A percentile compares a stretch with the other conserved stretches of the same genome.
phyloP scores from a whole-genome alignment of 2,113 vertebrate species.

The Sphyrna mokarran region DNA sequence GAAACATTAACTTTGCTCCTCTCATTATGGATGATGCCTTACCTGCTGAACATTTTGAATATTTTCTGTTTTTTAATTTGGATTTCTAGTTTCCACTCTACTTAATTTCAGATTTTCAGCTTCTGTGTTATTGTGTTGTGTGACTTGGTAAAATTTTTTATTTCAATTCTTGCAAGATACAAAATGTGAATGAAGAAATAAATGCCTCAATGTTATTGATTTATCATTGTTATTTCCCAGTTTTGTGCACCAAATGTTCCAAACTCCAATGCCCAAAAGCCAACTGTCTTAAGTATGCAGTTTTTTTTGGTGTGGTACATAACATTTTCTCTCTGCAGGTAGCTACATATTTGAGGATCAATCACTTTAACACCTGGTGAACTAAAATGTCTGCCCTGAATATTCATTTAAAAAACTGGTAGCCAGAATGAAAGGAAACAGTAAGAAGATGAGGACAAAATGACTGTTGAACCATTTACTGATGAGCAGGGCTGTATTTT shows the following conservation, averaged over 20 bases:
- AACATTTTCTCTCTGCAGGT: neutral
- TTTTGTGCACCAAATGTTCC: neutral
- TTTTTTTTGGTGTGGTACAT: neutral
- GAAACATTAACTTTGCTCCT: neutral
- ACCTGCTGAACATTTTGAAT: neutral
- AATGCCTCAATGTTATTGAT: neutral
- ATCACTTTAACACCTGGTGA: neutral
- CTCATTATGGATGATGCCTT: neutral
- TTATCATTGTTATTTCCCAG: neutral
- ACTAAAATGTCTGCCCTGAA: neutral
- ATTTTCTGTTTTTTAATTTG: neutral
- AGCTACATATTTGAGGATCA: neutral
- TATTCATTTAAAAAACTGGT: neutral
- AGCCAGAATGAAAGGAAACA: neutral
- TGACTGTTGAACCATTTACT: neutral
- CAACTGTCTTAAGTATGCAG: neutral
- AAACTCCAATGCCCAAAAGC: neutral
- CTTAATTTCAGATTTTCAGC: neutral
- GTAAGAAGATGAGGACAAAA: neutral
- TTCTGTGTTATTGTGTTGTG: neutral
- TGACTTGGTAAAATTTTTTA: neutral
- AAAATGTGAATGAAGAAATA: slow-evolving; percentile 6
- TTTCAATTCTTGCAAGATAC: neutral
- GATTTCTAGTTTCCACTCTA: neutral
- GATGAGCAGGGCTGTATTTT: neutral